Conservation (phyloP, 1,140 invertebrate species). For the Yoshiicerus persimilis region DNA sequence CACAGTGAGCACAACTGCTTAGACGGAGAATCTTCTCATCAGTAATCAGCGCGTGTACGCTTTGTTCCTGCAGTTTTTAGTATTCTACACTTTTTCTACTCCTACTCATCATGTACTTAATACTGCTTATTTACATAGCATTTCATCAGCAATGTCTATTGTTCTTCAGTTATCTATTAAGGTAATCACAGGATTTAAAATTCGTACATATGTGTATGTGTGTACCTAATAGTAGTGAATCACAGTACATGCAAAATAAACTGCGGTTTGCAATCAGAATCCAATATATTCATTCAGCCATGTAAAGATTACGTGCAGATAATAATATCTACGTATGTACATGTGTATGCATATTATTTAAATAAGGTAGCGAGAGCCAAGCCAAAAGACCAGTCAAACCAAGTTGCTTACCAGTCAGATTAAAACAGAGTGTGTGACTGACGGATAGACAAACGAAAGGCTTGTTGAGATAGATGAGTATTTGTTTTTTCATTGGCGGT, state of each 20-base stretch:
- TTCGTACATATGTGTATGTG: background rate
- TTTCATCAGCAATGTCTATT: background rate
- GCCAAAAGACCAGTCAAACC: background rate
- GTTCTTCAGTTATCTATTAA: background rate
- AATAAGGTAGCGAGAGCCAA: background rate
- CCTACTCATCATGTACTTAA: background rate
- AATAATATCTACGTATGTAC: background rate
- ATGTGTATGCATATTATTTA: background rate
- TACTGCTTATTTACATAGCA: background rate
- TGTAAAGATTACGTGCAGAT: background rate
- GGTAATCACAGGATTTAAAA: background rate
- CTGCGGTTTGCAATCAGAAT: background rate
- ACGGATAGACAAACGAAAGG: background rate
- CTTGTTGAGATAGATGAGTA: background rate
- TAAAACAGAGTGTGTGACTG: background rate
- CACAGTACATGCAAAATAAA: background rate
- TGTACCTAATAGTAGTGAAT: background rate
- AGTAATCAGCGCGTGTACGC: background rate
- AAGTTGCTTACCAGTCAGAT: background rate
- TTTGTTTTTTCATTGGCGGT: background rate
- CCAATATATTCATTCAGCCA: background rate
- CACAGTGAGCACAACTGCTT: background rate
- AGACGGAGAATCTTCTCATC: background rate
- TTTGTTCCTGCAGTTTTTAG: background rate
- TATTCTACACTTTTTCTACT: background rate